Base-by-base conservation (phyloP, 2,888 invertebrate genomes). In the Thymelicus acteon region DNA sequence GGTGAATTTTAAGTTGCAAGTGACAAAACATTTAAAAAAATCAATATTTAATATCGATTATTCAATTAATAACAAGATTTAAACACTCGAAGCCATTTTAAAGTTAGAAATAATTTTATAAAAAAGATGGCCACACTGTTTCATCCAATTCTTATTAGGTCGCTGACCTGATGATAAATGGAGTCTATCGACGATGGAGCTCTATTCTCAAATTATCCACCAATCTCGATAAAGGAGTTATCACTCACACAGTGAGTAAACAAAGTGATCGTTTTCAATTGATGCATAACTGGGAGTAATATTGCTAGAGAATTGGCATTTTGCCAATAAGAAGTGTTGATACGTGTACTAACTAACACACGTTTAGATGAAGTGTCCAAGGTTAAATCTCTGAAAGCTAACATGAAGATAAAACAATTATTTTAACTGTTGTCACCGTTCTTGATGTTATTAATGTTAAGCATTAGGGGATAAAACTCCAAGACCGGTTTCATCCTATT, bases 271-370 rank as follows among this genome's bases (percentile, higher is more conserved):
- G 79, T 79, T 80, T 83, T 87, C 85, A 87, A 88, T 88, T 85
- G 78, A 77, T 78, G 83, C 86, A 88, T 89, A 88, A 89, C 85
- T 85, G 81, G 84, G 85, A 86, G 84, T 85, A 85, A 86, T 80
- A 82, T 83, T 79, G 78, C 77, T 74, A 79, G 79, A 78, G 10
- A 40, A 57, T 69, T 72, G 65, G 61, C 8, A 48, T 19, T 61
- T 49, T 71, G 67, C 73, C 73, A 68, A 67, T 49, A 57, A 37
- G 71, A 44, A 52, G 52, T 60, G 60, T 61, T 60, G 71, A 65
- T 54, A 60, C 48, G 44, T 70, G 49, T 64, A 60, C n/a, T 24
- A 60, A 61, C 37, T 54, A 44, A 31, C n/a, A 71, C 58, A 39
- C 49, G 15, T 60, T 57, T 64, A 60, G 39, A 71, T 60, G 31